phyloP scores from a whole-genome alignment of 2,113 vertebrate genomes.

The Hemiprocne comata region DNA sequence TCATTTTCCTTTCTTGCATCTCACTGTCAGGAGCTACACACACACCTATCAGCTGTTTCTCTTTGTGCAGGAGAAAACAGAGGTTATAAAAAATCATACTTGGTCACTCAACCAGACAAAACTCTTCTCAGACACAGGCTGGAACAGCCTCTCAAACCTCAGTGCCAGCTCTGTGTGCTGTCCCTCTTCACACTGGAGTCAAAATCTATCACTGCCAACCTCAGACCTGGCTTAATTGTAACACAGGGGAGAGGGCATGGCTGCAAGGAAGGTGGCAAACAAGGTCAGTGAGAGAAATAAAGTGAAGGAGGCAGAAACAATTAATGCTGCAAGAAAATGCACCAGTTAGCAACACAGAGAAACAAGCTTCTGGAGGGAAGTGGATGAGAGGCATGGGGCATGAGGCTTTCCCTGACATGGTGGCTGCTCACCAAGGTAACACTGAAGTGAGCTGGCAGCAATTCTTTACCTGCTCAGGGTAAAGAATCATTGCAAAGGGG shows the following conservation, averaged over 20 bases:
- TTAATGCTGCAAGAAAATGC: background rate
- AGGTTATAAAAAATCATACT: background rate
- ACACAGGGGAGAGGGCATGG: background rate
- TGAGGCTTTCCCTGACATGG: background rate
- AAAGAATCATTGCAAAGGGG: background rate
- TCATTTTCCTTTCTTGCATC: background rate
- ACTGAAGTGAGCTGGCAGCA: background rate
- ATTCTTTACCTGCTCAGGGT: background rate
- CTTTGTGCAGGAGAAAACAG: background rate
- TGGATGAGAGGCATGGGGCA: background rate
- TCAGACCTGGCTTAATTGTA: background rate
- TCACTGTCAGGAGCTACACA: background rate
- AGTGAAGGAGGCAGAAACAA: background rate
- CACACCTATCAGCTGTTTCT: background rate
- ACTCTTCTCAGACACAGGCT: background rate
- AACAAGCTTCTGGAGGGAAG: background rate
- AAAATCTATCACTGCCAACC: background rate
- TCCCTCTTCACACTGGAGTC: background rate
- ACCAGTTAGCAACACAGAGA: background rate
- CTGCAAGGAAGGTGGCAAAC: background rate
- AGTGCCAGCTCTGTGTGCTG: background rate
- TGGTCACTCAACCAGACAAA: background rate
- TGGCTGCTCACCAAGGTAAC: background rate
- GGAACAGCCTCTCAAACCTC: background rate
- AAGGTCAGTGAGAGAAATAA: background rate